phyloP scores from a whole-genome alignment of 2,797 vertebrate species.

The Antrozous pallidus region DNA sequence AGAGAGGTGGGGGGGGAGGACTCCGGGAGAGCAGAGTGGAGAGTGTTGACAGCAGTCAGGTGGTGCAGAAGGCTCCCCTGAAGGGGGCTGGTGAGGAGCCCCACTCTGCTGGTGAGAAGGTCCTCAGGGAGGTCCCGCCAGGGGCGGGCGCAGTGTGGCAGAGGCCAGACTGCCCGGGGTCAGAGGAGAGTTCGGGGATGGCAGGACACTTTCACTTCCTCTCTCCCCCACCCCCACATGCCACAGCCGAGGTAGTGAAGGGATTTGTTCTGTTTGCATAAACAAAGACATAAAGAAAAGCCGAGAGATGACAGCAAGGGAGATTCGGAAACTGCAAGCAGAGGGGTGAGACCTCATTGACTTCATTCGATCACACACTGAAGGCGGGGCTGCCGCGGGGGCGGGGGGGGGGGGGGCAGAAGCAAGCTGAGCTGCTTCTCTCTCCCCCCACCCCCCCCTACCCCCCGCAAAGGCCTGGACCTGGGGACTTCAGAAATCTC shows the following conservation, averaged over 20 bases:
- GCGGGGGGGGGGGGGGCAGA: background rate
- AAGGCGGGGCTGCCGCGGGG: background rate
- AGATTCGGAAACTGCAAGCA: conserved; percentile 5
- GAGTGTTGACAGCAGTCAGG: no score
- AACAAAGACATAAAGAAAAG: background rate
- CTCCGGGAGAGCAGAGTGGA: background rate
- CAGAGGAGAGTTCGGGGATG: background rate
- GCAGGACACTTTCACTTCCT: conserved; percentile 58
- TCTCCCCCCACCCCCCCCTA: no score
- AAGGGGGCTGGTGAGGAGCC: no score
- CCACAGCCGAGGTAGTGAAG: background rate
- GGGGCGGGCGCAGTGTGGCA: fast-evolving
- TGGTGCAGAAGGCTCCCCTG: background rate
- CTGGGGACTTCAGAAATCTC: background rate
- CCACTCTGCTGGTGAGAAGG: background rate
- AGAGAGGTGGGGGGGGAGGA: background rate
- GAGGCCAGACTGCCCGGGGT: background rate
- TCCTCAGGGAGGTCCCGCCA: background rate
- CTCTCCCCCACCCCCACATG: background rate
- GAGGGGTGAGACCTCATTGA: background rate
- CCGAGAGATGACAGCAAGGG: background rate
- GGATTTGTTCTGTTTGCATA: background rate
- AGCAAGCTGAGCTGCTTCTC: background rate
- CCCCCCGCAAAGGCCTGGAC: background rate
- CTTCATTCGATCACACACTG: background rate